phyloP scores from a whole-genome alignment of 2,888 invertebrate genomes.

The Agriopis marginaria region DNA sequence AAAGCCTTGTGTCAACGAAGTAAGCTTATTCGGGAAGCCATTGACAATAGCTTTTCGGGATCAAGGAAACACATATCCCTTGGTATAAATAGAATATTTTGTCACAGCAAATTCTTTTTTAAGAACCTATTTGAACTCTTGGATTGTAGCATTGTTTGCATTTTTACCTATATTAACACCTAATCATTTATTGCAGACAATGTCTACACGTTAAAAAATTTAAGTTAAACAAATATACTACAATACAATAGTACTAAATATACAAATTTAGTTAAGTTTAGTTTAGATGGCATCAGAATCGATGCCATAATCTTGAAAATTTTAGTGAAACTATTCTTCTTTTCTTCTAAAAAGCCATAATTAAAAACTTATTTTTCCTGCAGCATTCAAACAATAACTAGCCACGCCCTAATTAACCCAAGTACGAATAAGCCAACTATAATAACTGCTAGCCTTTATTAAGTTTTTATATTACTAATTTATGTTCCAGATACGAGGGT shows the following conservation, averaged over 20 bases:
- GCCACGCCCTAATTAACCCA: neutral
- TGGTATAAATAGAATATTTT: slow-evolving; percentile 53
- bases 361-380: neutral
- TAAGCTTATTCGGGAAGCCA: slow-evolving; percentile 45
- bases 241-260: no score
- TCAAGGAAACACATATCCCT: slow-evolving; percentile 50
- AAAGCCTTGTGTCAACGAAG: slow-evolving; percentile 49
- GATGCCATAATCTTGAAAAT: no score
- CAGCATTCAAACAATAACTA: neutral
- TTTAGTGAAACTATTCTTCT: no score
- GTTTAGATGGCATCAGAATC: no score
- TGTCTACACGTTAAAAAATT: no score
- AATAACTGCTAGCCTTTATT: neutral
- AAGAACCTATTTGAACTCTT: neutral
- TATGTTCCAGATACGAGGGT: slow-evolving; percentile 41
- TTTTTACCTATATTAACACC: no score
- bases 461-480: neutral
- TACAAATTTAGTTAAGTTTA: no score
- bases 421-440: neutral
- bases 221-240: no score
- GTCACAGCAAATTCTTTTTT: slow-evolving; percentile 38
- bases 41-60: slow-evolving; percentile 58
- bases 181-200: no score
- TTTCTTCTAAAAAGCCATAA: no score
- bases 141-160: neutral